phyloP scores from a whole-genome alignment of 2,888 invertebrate species.

The Clepsis dumicolana region DNA sequence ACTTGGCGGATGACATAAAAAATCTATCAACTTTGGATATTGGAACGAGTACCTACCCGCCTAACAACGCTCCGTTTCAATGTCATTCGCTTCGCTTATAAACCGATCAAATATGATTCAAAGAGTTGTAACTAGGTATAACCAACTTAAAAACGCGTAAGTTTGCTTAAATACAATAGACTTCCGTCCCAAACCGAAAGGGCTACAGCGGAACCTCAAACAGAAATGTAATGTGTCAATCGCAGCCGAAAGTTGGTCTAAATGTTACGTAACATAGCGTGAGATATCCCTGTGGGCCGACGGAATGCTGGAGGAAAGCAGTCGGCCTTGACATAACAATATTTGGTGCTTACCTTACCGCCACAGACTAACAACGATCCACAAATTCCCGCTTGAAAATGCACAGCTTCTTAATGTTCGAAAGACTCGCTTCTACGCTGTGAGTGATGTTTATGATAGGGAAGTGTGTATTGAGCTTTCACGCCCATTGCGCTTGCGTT shows the following conservation, averaged over 20 bases:
- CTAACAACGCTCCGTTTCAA: not conserved
- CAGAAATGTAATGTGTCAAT: constrained; percentile 61
- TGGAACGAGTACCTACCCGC: not conserved
- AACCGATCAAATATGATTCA: not conserved
- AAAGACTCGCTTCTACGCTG: constrained; percentile 53
- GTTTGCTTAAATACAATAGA: constrained; percentile 13
- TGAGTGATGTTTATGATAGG: constrained; percentile 63
- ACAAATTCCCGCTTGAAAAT: constrained; percentile 40
- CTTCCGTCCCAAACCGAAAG: constrained; percentile 7
- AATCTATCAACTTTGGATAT: constrained; percentile 22
- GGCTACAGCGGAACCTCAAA: constrained; percentile 27
- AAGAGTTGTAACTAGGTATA: not conserved
- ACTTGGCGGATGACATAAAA: constrained; percentile 35
- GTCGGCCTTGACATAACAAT: constrained; percentile 84
- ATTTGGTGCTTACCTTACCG: constrained; percentile 75
- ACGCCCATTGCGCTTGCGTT: constrained; percentile 73
- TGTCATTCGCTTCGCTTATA: constrained; percentile 4
- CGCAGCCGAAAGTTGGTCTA: constrained; percentile 71
- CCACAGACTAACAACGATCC: constrained; percentile 57
- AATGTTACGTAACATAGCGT: constrained; percentile 80
- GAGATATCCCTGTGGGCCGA: constrained; percentile 84
- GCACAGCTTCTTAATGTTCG: constrained; percentile 50
- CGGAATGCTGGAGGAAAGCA: constrained; percentile 84
- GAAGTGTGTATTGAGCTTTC: constrained; percentile 72
- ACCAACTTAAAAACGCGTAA: constrained; percentile 5